Conservation (phyloP, 2,113 vertebrate species). For the Brachionichthys hirsutus region DNA sequence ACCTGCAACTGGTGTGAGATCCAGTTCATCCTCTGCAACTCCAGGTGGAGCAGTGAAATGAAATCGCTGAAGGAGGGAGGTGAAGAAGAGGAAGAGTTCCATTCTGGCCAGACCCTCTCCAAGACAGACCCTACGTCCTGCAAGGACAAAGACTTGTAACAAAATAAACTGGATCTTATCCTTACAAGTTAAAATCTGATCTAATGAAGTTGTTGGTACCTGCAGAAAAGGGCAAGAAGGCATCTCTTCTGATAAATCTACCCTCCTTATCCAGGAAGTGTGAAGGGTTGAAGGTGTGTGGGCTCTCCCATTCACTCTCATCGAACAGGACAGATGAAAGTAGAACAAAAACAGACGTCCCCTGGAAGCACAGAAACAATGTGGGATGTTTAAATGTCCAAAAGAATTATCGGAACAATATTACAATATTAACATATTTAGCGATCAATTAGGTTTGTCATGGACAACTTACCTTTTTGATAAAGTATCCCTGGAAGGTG, state of each 20-base stretch:
- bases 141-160: not conserved
- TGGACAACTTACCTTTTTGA: conserved; percentile 34
- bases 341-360: conserved; percentile 66
- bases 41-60: conserved; percentile 73
- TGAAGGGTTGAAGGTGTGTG: conserved; percentile 68
- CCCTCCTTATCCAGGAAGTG: conserved; percentile 73
- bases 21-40: conserved; percentile 69
- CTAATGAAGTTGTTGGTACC: conserved; percentile 42
- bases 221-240: conserved; percentile 78
- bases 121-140: conserved; percentile 74
- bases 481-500: conserved; percentile 54
- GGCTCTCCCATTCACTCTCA: conserved; percentile 71
- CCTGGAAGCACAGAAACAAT: conserved; percentile 42
- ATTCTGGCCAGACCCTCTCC: conserved; percentile 80
- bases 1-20: conserved; percentile 65
- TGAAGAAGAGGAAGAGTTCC: conserved; percentile 82
- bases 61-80: conserved; percentile 79
- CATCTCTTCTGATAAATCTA: conserved; percentile 63
- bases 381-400: too few relatives aligned
- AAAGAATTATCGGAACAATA: not conserved
- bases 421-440: not conserved
- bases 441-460: not conserved
- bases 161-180: not conserved
- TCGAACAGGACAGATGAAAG: conserved; percentile 71
- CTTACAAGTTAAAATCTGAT: too few relatives aligned